Base-by-base conservation (phyloP, 2,797 vertebrate genomes). In the Botia kubotai region DNA sequence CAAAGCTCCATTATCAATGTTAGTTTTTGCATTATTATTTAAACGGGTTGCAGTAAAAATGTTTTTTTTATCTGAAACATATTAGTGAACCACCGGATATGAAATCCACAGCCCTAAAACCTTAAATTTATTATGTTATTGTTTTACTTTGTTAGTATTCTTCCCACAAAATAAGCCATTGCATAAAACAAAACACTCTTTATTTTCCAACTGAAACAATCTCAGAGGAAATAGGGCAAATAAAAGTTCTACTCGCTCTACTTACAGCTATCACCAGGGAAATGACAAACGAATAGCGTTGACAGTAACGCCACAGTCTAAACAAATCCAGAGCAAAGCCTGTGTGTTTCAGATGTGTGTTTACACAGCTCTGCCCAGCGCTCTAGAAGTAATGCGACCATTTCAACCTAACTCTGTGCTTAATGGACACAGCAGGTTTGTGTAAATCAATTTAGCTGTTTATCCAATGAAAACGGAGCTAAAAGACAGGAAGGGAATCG, bases 331-430 rank as follows among this genome's bases (percentile, higher is more conserved):
- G 52, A 60, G 81, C 53, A 21, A 86, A 80, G 85, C 83, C 82
- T 73, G 77, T 78, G 83, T 84, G 70, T 88, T 88, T 89, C 63
- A 67, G 39, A 75, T 81, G 48, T 74, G 68, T 84, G 80, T 85
- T 86, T 87, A 84, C 87, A 86, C 79, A 79, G 73, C 72, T 85
- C 65, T 77, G 75, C 66, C 62, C 67, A 26, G 66, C 86, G 79
- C 84, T 76, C 79, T 90, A 81, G 77, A 79, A 78, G 86, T 89
- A 89, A 88, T 83, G 84, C 85, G 89, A 84, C 72, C 86, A 84
- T 75, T 83, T 80, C 60, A 81, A 83, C 86, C 76, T 57, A 19
- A 62, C 77, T 73, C 74, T 57, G 77, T 71, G 75, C 81, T 87
- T 88, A 90, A 88, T 86, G 86, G 83, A 87, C 79, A 83, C 69